A percentile compares a stretch with the other conserved stretches of the same genome.
phyloP scores from a whole-genome alignment of 2,888 invertebrate genomes.

The Phyllotreta cruciferae region DNA sequence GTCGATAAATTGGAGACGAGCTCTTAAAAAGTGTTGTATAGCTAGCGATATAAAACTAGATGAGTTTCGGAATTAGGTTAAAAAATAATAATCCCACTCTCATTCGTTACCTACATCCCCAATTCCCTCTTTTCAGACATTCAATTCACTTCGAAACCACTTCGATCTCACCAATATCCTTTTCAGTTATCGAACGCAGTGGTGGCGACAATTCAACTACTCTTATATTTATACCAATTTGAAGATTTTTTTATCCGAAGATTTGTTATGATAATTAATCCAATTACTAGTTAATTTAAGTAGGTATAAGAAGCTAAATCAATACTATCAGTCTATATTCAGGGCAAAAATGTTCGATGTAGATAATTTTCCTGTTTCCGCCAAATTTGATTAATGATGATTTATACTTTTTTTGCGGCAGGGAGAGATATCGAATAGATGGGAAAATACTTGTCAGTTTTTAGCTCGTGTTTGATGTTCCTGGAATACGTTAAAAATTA shows the following conservation, averaged over 20 bases:
- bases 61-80: conserved; percentile 21
- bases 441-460: conserved; percentile 17
- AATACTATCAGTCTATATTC: no score
- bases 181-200: conserved; percentile 47
- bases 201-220: background rate
- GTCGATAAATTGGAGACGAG: conserved; percentile 4
- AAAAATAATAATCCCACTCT: conserved; percentile 28
- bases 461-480: conserved; percentile 13
- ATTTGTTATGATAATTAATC: no score
- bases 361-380: conserved; percentile 6
- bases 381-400: conserved; percentile 14
- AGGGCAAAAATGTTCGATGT: background rate
- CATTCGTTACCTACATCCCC: conserved; percentile 26
- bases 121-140: conserved; percentile 43
- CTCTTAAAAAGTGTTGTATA: conserved; percentile 16
- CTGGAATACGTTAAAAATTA: conserved; percentile 10
- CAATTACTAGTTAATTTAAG: no score
- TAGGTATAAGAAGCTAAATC: no score
- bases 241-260: no score
- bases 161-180: conserved; percentile 50
- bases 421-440: conserved; percentile 9
- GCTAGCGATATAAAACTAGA: conserved; percentile 19
- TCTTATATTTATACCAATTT: no score
- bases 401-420: conserved; percentile 13
- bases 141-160: conserved; percentile 51